Conservation (phyloP, 2,113 vertebrate species). For the Candoia aspera region DNA sequence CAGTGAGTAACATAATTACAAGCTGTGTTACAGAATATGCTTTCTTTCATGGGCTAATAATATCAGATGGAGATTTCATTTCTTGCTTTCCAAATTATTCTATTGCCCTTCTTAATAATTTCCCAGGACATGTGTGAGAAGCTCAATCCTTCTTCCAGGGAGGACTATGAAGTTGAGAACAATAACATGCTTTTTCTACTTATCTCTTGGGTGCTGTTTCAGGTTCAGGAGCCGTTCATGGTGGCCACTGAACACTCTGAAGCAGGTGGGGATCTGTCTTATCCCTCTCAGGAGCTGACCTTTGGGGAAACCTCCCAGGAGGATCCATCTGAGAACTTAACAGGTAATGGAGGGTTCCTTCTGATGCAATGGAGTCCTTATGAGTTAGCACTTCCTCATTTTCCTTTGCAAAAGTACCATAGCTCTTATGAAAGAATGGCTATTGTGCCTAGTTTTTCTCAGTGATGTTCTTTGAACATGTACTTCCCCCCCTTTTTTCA, state of each 20-base stretch:
- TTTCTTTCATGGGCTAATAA: background rate
- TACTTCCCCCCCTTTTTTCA: background rate
- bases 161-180: background rate
- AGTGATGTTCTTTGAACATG: background rate
- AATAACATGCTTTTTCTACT: background rate
- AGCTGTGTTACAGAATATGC: background rate
- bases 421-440: background rate
- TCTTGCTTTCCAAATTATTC: no score
- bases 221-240: background rate
- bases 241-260: background rate
- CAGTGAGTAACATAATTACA: background rate
- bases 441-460: background rate
- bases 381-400: background rate
- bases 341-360: background rate
- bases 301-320: background rate
- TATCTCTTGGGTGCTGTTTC: background rate
- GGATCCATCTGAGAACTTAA: background rate
- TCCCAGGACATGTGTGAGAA: no score
- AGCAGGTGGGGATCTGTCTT: background rate
- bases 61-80: no score
- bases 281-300: background rate
- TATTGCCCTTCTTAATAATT: no score
- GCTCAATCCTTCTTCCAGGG: background rate
- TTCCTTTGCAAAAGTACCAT: background rate
- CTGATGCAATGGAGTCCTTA: background rate